Base-by-base conservation (phyloP, 2,797 vertebrate species). In the Limosa lapponica region DNA sequence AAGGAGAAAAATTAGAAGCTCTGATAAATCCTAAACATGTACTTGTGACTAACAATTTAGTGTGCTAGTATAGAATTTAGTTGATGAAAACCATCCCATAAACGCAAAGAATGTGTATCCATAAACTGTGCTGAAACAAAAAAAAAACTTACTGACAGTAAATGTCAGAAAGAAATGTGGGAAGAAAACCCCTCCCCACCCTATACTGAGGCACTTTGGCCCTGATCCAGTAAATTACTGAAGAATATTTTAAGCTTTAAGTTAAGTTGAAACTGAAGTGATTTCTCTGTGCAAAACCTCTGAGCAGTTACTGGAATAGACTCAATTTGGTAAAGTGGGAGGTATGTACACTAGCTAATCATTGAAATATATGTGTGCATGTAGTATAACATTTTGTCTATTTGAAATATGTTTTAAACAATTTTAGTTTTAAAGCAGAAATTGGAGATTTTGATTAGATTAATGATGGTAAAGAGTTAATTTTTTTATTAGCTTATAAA, bases 1-100 rank as follows among this genome's bases (percentile, higher is more conserved):
- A 73, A 82, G 20, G 28, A 69, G 62, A 52, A 82, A 91, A 91
- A 73, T 39, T 30, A 90, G 74, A 91, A 58, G 66, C 52, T 80
- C 17, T 52, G 66, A 7, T 66, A 87, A 90, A 81, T 87, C 39
- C 13, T 41, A 30, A 90, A 55, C 14, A 37, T 52, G 15, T 79
- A 55, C n/a, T 72, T 90, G 65, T 80, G 64, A 57, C 67, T 52
- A 82, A 34, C 36, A 43, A 15, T 93, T 82, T 89, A 66, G 54
- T 82, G 11, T 71, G 25, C 59, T 81, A 67, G 32, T 84, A 49
- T 44, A 77, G 64, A 95, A 91, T 87, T 91, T 64, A 85, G 59
- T 51, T 92, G 87, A 93, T 89, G 74, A 80, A 95, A 90, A 82
- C 71, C 87, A 74, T 94, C 59, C 59, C 5, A 3, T 80, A 87